Evolutionary conservation across 2,113 vertebrate genomes (phyloP), one percentile per base, ranked within the genome.

Genomic region (Neogobius melanostomus): DNA sequence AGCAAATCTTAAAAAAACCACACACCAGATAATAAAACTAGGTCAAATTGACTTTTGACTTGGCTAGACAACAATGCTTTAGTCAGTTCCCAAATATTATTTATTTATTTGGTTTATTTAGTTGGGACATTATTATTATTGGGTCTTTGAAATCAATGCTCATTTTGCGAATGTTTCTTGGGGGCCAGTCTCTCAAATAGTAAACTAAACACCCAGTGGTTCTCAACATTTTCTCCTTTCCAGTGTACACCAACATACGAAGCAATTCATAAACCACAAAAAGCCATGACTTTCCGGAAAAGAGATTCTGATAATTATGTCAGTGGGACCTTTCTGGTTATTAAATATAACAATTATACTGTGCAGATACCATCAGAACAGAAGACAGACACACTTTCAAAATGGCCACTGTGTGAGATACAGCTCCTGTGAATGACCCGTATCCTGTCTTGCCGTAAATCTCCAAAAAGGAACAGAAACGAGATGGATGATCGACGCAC

Each of bases 361-460:
- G 21, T 21, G 21, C 21, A 21, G 21, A 21, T 21, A 2, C 51
- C 17, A 8, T 4, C 6, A 53, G 42, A 59, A 53, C 65, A 64
- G 71, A 57, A 12, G 49, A 80, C 11, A 8, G 75, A 75, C 72
- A 68, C 59, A 3, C 72, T 76, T 77, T 69, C 14, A 63, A 71
- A 54, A 54, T 17, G 8, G 52, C 52, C 10, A 16, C 17, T n/a
- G 16, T 54, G 16, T 54, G 53, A 54, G 53, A 54, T 56, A 67
- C 52, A 8, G 63, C 67, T 73, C 78, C 64, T n/a, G 11, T 7
- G 16, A 48, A 61, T 6, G 3, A 59, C 6, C 49, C 6, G 64
- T 1, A 51, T 74, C 71, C 56, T 43, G 72, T 59, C 28, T 12
- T 51, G 4, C 59, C 65, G 12, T 59, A 42, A 36, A 59, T 59